Evolutionary conservation across 2,888 invertebrate genomes (phyloP).

Genomic region (Tipula vernalis): DNA sequence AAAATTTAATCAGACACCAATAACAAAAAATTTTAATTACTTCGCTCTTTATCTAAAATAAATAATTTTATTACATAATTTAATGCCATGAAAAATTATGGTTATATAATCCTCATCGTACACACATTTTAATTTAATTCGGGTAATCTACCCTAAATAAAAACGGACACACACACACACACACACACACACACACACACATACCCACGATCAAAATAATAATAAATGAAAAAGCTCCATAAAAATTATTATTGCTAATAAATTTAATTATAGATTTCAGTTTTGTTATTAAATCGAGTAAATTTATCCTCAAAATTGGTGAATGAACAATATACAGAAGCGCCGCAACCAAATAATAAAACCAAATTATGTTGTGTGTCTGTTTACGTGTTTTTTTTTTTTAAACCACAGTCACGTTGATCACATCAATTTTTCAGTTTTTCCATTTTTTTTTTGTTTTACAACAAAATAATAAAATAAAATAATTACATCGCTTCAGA

Average conservation of each 20-base stretch:
- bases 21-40: neutral
- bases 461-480: neutral
- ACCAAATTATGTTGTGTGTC: neutral
- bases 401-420: neutral
- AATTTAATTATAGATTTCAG: neutral
- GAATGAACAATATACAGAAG: neutral
- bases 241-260: neutral
- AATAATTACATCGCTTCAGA: neutral
- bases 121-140: neutral
- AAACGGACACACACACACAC: neutral
- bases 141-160: neutral
- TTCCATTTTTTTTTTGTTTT: neutral
- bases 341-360: neutral
- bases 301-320: neutral
- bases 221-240: neutral
- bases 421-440: neutral
- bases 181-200: neutral
- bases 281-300: neutral
- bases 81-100: neutral
- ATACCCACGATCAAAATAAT: neutral
- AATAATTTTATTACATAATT: neutral
- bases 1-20: neutral
- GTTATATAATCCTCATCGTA: neutral
- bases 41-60: neutral
- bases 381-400: neutral